phyloP scores from a whole-genome alignment of 1,140 invertebrate genomes.

The Samia ricini region DNA sequence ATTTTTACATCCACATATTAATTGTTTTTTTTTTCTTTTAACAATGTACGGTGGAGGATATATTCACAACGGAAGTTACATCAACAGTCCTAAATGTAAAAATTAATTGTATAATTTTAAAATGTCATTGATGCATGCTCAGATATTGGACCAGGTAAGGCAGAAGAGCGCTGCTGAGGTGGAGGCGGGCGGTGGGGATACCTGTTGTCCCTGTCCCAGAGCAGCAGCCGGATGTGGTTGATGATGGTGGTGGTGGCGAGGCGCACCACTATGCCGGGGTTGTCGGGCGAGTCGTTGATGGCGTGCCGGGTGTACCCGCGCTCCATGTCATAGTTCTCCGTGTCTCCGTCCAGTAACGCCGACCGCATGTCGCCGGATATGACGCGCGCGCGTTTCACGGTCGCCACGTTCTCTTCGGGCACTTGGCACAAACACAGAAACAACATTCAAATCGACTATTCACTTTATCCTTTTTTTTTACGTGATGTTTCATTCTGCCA shows the following conservation, averaged over 20 bases:
- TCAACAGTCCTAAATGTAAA: no score
- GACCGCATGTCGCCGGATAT: constrained; percentile 92
- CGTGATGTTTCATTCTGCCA: no score
- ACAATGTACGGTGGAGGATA: no score
- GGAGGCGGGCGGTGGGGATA: constrained; percentile 11
- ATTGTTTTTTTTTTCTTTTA: no score
- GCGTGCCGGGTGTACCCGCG: constrained; percentile 94
- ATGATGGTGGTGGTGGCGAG: constrained; percentile 93
- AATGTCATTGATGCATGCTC: no score
- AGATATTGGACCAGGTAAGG: no score
- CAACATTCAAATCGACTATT: neutral
- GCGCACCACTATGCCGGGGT: constrained; percentile 92
- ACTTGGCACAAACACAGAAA: constrained; percentile 80
- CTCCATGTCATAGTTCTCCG: constrained; percentile 93
- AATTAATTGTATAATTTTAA: no score
- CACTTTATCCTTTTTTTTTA: no score
- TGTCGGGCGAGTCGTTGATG: constrained; percentile 87
- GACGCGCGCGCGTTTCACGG: constrained; percentile 86
- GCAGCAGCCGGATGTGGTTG: constrained; percentile 94
- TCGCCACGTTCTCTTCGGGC: constrained; percentile 95
- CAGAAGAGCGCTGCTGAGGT: no score
- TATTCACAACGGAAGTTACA: no score
- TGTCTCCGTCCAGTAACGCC: constrained; percentile 93
- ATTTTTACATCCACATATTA: no score
- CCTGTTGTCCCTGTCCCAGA: constrained; percentile 97